Base-by-base conservation (phyloP, 2,797 vertebrate species). In the Enteromius treurensis region DNA sequence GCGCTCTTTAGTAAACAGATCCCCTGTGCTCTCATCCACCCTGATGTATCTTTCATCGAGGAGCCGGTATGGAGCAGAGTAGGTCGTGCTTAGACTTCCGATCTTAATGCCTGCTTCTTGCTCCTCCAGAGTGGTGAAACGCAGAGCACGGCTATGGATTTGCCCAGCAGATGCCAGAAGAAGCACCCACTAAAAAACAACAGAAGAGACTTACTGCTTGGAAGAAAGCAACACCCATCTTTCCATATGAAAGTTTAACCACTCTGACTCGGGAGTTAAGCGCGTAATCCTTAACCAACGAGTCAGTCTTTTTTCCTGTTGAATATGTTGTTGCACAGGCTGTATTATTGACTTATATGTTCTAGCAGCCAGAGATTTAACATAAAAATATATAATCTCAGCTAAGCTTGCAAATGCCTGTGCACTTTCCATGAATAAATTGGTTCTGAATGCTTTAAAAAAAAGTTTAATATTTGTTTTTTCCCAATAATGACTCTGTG, bases 1-100 rank as follows among this genome's bases (percentile, higher is more conserved):
- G 58, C 85, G 88, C 82, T 90, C 90, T 32, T 91, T 93, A 34
- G 93, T 95, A 85, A 92, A 95, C 71, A 96, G 69, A 88, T 93
- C 87, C 45, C 95, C 94, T 0, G 90, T 94, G 77, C 47, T 79
- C 8, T 75, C 74, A 53, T 94, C 90, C 88, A 95, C 86, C 86
- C 89, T 84, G 68, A 95, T 84, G 88, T 93, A 94, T 3, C 88
- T 86, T 40, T 88, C 84, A 17, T 82, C 90, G 80, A 95, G 91
- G 74, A 95, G 90, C 80, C 88, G 90, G 89, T 93, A 95, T 0
- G 93, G 93, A 80, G 93, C 88, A 6, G 86, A 83, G 79, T 91
- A 94, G 81, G 86, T 69, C 84, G 82, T 81, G 79, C 87, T 82
- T 67, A 96, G 89, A 45, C 91, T 93, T 55, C 94, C 94, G 0